phyloP scores from a whole-genome alignment of 2,113 vertebrate species.

The Actenoides hombroni region DNA sequence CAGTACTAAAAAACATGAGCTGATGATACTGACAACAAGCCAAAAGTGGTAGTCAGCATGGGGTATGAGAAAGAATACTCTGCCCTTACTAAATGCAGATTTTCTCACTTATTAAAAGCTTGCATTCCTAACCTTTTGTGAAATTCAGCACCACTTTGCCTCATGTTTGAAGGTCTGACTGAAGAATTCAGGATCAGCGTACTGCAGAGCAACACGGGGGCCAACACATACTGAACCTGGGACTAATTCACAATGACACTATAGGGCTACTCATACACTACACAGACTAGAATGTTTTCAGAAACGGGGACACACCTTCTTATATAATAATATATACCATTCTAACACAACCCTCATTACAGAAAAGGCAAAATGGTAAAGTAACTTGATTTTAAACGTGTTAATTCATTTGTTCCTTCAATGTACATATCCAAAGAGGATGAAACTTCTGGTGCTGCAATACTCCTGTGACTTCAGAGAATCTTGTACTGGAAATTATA shows the following conservation, averaged over 20 bases:
- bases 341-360: background rate
- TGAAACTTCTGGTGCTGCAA: background rate
- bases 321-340: background rate
- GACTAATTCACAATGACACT: background rate
- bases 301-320: background rate
- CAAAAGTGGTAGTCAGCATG: conserved; percentile 2
- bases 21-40: background rate
- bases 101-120: background rate
- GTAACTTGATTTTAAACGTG: background rate
- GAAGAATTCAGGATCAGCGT: background rate
- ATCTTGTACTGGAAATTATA: background rate
- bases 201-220: background rate
- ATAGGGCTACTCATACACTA: background rate
- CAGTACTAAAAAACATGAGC: background rate
- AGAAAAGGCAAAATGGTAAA: background rate
- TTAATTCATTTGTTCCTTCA: background rate
- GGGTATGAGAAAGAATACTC: background rate
- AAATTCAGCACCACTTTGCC: background rate
- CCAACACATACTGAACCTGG: background rate
- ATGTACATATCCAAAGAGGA: background rate
- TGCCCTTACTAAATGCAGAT: background rate
- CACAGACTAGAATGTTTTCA: background rate
- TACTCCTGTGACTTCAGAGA: background rate
- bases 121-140: background rate
- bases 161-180: background rate